Percentiles rank a stretch among this genome's conserved stretches.
Evolutionary conservation across 1,140 invertebrate genomes (phyloP).

Genomic region (Drosophila ananassae): DNA sequence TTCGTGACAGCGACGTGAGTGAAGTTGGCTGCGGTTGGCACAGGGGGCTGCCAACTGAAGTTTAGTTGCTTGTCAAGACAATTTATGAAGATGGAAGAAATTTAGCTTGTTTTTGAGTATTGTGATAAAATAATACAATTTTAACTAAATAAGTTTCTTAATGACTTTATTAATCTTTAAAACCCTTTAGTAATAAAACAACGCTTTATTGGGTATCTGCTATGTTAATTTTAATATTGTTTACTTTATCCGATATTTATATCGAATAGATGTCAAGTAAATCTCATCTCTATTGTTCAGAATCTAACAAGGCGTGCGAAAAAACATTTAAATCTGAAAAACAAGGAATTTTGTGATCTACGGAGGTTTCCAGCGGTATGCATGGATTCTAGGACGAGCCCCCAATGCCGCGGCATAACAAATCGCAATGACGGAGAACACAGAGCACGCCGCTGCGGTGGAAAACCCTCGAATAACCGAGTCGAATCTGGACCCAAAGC

Average conservation of each 20-base stretch:
- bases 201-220: no score
- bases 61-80: background rate
- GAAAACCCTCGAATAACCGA: constrained; percentile 32
- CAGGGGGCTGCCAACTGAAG: constrained; percentile 23
- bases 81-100: constrained; percentile 6
- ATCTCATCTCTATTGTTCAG: constrained; percentile 29
- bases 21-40: constrained; percentile 70
- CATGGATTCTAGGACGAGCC: constrained; percentile 7
- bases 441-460: constrained; percentile 32
- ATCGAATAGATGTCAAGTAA: background rate
- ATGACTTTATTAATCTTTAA: no score
- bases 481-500: constrained; percentile 4
- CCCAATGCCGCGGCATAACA: constrained; percentile 1
- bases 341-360: background rate
- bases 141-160: no score
- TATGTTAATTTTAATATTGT: background rate
- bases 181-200: no score
- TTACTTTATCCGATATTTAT: no score
- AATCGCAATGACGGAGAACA: constrained; percentile 61
- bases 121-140: background rate
- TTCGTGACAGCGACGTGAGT: constrained; percentile 75
- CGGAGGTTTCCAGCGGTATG: constrained; percentile 6
- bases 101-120: background rate
- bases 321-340: constrained; percentile 27
- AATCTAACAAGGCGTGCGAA: constrained; percentile 25